These are phyloP conservation scores for Gasterosteus aculeatus DNA, from an alignment of 2,113 vertebrate genomes.

Conservation along the genomic window DNA sequence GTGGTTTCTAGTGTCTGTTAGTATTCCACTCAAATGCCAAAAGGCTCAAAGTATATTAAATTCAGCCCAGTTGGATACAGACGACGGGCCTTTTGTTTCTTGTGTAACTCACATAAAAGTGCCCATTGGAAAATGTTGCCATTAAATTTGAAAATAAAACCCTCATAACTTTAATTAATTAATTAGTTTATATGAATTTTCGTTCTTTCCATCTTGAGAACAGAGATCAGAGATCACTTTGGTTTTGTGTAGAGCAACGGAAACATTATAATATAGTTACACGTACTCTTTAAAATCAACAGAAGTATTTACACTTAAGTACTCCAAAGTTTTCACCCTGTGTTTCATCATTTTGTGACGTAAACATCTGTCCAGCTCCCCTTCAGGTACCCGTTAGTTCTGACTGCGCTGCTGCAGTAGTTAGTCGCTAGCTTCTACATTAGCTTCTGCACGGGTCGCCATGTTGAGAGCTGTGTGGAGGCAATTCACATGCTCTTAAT, in stretches of 20 bases:
- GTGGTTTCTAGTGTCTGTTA: neutral
- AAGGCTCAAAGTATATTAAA: slow-evolving; percentile 4
- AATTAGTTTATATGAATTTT: neutral
- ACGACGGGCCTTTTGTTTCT: neutral
- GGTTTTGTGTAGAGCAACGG: neutral
- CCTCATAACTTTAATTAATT: neutral
- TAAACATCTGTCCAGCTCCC: too few species aligned
- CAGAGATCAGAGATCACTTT: neutral
- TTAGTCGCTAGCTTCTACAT: neutral
- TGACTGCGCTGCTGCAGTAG: neutral
- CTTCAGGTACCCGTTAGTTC: neutral
- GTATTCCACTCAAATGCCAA: slow-evolving; percentile 4
- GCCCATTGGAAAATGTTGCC: neutral
- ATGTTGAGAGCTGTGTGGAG: neutral
- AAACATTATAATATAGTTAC: neutral
- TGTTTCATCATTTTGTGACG: too few species aligned
- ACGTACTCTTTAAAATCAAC: neutral
- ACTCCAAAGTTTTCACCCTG: neutral
- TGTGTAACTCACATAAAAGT: neutral
- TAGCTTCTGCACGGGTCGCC: neutral
- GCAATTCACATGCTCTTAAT: neutral
- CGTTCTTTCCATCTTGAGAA: neutral
- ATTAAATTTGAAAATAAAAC: neutral
- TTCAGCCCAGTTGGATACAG: neutral
- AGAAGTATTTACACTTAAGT: neutral